phyloP scores from a whole-genome alignment of 2,888 invertebrate genomes.

The Drosophila mettleri region DNA sequence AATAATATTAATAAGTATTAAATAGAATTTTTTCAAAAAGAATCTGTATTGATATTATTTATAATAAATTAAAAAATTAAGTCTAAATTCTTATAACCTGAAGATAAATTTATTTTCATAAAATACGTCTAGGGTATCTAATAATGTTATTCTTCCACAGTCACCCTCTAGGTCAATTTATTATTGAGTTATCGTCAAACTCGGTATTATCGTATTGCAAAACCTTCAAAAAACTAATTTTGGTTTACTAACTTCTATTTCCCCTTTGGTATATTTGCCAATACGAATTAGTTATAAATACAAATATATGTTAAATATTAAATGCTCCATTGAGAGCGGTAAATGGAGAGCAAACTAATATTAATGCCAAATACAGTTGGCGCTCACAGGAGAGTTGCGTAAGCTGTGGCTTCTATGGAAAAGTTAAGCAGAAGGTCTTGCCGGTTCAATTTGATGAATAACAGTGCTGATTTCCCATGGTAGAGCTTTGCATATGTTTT shows the following conservation, averaged over 20 bases:
- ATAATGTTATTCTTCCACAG: too few species aligned
- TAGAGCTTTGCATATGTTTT: constrained; percentile 25
- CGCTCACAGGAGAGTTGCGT: not conserved
- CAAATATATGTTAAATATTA: constrained; percentile 1
- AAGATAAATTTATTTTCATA: not conserved
- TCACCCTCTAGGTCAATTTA: too few species aligned
- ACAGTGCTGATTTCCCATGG: constrained; percentile 49
- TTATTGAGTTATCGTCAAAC: too few species aligned
- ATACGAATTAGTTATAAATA: not conserved
- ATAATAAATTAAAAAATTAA: too few species aligned
- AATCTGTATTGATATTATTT: too few species aligned
- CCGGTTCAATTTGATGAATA: constrained; percentile 11
- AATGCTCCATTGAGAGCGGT: constrained; percentile 1
- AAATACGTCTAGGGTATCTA: too few species aligned
- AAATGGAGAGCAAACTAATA: not conserved
- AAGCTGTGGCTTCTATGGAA: not conserved
- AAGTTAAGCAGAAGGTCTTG: not conserved
- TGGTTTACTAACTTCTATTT: not conserved
- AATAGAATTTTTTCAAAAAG: too few species aligned
- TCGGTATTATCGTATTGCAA: too few species aligned
- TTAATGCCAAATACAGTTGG: constrained; percentile 1
- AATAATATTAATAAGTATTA: too few species aligned
- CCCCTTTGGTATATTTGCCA: not conserved
- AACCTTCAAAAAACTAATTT: not conserved
- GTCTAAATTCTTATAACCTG: too few species aligned